Evolutionary conservation across 2,113 vertebrate genomes (phyloP).

Genomic region (Calyptommatus sinebrachiatus): DNA sequence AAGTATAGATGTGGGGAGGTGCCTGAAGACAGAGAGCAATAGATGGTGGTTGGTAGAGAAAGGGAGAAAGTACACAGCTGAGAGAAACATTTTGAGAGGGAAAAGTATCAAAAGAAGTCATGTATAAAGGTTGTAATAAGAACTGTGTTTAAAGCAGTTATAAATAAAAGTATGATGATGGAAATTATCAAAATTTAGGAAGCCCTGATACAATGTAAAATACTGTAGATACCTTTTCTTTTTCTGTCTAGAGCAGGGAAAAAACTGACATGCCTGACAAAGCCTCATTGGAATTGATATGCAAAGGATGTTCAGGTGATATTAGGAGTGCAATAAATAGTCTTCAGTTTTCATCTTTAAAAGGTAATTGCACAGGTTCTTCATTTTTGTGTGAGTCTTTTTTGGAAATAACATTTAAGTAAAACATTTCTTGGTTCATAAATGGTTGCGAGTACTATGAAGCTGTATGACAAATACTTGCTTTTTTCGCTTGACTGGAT

Average conservation of each 20-base stretch:
- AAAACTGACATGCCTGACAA: constrained; percentile 73
- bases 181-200: too few relatives aligned
- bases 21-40: too few relatives aligned
- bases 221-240: constrained; percentile 32
- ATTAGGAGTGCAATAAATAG: constrained; percentile 94
- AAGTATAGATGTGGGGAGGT: too few relatives aligned
- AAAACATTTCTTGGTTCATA: neutral
- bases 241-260: constrained; percentile 75
- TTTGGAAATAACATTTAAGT: neutral
- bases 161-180: too few relatives aligned
- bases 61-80: too few relatives aligned
- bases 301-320: constrained; percentile 89
- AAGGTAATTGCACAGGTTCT: constrained; percentile 68
- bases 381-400: neutral
- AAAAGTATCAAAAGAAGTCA: neutral
- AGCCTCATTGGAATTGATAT: constrained; percentile 78
- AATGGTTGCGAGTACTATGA: too few relatives aligned
- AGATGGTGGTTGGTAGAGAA: neutral
- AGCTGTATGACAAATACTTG: neutral
- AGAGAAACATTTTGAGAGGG: neutral
- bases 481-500: neutral
- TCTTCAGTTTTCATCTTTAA: constrained; percentile 87
- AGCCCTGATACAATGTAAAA: neutral
- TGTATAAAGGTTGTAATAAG: too few relatives aligned
- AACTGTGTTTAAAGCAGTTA: too few relatives aligned